Percentiles rank a stretch among this genome's conserved stretches.
These are phyloP conservation scores for Alcis repandata DNA, from an alignment of 2,888 invertebrate species.

Conservation along the genomic window DNA sequence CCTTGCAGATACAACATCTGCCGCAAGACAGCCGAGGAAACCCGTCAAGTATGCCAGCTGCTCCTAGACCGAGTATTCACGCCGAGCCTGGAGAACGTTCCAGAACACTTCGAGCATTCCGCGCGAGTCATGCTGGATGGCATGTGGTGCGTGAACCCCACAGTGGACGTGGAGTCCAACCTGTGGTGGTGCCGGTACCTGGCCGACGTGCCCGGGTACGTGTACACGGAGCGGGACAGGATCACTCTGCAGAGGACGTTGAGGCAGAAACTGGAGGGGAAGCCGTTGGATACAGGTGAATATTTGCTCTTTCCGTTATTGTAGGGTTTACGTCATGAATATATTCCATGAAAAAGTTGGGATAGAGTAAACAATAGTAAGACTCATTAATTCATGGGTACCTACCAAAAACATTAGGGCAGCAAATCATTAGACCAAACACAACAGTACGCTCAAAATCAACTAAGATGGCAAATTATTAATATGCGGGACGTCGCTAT, in stretches of 20 bases:
- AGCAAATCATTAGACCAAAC: too few species aligned
- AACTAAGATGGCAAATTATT: too few species aligned
- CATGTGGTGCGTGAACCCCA: slow-evolving; percentile 89
- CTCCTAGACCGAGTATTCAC: slow-evolving; percentile 87
- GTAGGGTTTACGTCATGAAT: too few species aligned
- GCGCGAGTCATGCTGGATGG: slow-evolving; percentile 89
- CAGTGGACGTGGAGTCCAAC: slow-evolving; percentile 83
- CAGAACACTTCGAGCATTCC: slow-evolving; percentile 89
- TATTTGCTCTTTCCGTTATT: too few species aligned
- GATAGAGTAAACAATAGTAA: too few species aligned
- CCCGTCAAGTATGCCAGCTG: slow-evolving; percentile 86
- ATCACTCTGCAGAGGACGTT: slow-evolving; percentile 61
- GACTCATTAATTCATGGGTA: too few species aligned
- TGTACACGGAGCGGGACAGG: slow-evolving; percentile 75
- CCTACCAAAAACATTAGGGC: too few species aligned
- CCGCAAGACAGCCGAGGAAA: slow-evolving; percentile 87
- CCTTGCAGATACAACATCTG: slow-evolving; percentile 91
- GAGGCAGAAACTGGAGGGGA: slow-evolving; percentile 62
- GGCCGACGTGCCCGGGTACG: slow-evolving; percentile 86
- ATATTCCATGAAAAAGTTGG: too few species aligned
- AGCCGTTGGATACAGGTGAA: slow-evolving; percentile 67
- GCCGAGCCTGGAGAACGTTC: slow-evolving; percentile 87
- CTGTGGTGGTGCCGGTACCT: slow-evolving; percentile 85
- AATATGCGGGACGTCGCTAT: too few species aligned
- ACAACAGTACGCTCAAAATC: too few species aligned